Base-by-base conservation (phyloP, 2,888 invertebrate species). In the Cantharis flavilabris region DNA sequence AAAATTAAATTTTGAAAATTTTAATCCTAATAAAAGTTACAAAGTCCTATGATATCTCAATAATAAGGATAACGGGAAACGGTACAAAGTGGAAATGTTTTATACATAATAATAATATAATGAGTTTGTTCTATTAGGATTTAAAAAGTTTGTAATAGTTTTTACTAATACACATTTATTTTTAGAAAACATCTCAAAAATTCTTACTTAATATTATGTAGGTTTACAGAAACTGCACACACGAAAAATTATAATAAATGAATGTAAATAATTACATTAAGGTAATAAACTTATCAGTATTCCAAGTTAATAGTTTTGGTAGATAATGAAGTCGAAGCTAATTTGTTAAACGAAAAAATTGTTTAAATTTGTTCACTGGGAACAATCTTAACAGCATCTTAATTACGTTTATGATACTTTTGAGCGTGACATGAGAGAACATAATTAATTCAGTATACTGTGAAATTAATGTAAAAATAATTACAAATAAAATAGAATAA, bases 401-500 rank as follows among this genome's bases (percentile, higher is more conserved):
- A 87, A 86, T 86, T 86, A 85, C 82, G 76, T 76, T 81, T 84
- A 84, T 84, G 84, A 85, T 85, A 85, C 83, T 83, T 70, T 79
- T 78, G 72, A 75, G 78, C 82, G 80, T 82, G 80, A 82, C 82
- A 81, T 79, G 81, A 71, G 80, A 79, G 75, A 75, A 79, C 71
- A 85, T 84, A 83, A 84, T 86, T 86, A 85, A 86, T 86, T 85
- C 85, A 84, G 79, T 80, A 83, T 83, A 80, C 85, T 84, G 84
- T 84, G 83, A 86, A 87, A 87, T 87, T 87, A 86, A 87, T 87
- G 87, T 86, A 83, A 84, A 86, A 87, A 87, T 87, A 87, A 87
- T 87, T 87, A 85, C 85, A 82, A 80, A 82, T 85, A 83, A 86
- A 87, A 87, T 84, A 82, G 83, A 85, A 85, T 87, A 87, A 87